Evolutionary conservation across 2,113 vertebrate species (phyloP).

Genomic region (Psammodynastes pulverulentus): DNA sequence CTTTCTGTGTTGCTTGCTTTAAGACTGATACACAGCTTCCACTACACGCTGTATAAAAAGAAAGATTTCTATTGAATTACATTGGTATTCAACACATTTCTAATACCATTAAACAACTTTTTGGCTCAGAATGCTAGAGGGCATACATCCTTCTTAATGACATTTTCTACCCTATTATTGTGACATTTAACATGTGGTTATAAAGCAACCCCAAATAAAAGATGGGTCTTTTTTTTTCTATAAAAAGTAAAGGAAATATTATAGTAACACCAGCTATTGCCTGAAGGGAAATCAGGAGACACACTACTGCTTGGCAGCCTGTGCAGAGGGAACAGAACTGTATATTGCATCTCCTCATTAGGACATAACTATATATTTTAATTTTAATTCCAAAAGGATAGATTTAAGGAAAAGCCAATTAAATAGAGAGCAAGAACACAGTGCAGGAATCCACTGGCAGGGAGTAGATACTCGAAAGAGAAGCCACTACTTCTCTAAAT

Average conservation of each 20-base stretch:
- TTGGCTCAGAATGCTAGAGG: neutral
- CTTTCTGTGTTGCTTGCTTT: neutral
- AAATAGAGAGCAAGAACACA: neutral
- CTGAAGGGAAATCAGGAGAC: neutral
- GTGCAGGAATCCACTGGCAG: neutral
- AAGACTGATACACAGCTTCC: slow-evolving; percentile 3
- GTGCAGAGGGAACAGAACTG: neutral
- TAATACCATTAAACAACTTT: neutral
- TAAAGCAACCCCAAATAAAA: slow-evolving; percentile 32
- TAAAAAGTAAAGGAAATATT: slow-evolving; percentile 15
- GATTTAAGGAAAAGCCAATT: neutral
- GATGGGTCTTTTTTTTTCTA: neutral
- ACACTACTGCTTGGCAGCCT: neutral
- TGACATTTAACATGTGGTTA: slow-evolving; percentile 16
- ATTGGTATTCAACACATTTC: neutral
- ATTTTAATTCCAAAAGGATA: neutral
- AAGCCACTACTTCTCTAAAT: neutral
- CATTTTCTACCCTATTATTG: neutral
- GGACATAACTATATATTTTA: neutral
- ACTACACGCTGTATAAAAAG: neutral
- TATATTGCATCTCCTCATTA: neutral
- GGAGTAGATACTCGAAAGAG: neutral
- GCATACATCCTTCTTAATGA: neutral
- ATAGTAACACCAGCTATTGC: neutral
- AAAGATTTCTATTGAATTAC: neutral